Base-by-base conservation (phyloP, 2,113 vertebrate genomes). In the Garra rufa region DNA sequence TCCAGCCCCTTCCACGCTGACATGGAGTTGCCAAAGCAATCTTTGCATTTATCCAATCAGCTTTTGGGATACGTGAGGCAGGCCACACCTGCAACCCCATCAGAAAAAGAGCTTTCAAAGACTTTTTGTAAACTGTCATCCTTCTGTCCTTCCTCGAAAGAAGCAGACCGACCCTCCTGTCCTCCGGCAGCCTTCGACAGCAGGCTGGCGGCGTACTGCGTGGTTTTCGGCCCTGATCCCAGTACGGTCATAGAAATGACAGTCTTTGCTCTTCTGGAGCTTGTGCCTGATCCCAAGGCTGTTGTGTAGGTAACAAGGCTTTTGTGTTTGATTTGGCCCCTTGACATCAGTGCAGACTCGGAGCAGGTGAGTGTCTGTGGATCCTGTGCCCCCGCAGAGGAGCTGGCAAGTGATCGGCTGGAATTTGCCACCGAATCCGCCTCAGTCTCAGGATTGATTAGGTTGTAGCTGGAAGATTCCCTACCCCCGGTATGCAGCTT, bases 11-110 rank as follows among this genome's bases (percentile, higher is more conserved):
- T 89, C 83, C 78, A 86, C 82, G 24, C 14, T 1, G 28, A 30
- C 24, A 28, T 55, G 46, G 65, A 50, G 65, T 55, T 70, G 70
- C 44, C 65, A 26, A 82, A 52, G 48, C 46, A n/a, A 41, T 46
- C 14, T 55, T 59, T 75, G 30, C 14, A 76, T 82, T 83, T 52
- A 92, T 93, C 91, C 91, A 90, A 92, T 95, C 94, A 94, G 91
- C 94, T 94, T 0, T 88, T 86, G 81, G 87, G 90, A 77, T 89
- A 88, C 73, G 88, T 90, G 84, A 88, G 87, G 76, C 50, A 76
- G 82, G 88, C 83, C 80, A 74, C 83, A 82, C 87, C 91, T 92
- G 90, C 91, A 89, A 85, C 88, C 85, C 87, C 70, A 78, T 79
- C 83, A 67, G 89, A 87, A 88, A 87, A 75, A 73, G 85, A 85